phyloP scores from a whole-genome alignment of 2,797 vertebrate species.

The Champsocephalus esox region DNA sequence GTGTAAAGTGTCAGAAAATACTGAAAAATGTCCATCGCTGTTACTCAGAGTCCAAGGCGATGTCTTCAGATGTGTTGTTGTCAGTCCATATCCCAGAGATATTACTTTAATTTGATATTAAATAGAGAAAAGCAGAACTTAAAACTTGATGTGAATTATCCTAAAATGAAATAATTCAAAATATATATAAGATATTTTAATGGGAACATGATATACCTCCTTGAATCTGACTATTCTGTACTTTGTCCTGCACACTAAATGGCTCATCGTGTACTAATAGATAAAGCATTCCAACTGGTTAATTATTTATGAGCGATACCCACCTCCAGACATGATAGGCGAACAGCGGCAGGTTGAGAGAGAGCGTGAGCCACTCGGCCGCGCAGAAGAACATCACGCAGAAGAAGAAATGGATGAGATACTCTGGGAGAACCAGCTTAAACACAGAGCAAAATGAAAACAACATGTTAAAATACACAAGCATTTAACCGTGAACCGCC shows the following conservation, averaged over 20 bases:
- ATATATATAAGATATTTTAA: too few species aligned
- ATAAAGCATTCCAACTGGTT: background rate
- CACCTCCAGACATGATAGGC: constrained; percentile 99
- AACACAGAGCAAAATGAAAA: constrained; percentile 1
- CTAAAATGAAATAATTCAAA: too few species aligned
- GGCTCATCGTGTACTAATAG: background rate
- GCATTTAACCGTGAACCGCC: too few species aligned
- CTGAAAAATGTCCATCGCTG: too few species aligned
- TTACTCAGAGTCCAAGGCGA: too few species aligned
- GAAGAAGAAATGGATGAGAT: constrained; percentile 99
- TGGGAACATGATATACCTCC: too few species aligned
- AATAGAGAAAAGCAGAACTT: too few species aligned
- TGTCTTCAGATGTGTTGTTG: too few species aligned
- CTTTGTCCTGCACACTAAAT: background rate
- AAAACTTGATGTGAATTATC: too few species aligned
- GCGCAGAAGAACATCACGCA: constrained; percentile 99
- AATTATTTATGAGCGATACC: background rate
- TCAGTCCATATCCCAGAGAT: too few species aligned
- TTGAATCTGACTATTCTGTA: background rate
- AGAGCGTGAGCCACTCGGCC: constrained; percentile 97
- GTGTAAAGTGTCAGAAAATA: too few species aligned
- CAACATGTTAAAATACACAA: constrained; percentile 4
- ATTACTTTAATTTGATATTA: too few species aligned
- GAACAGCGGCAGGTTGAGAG: constrained; percentile 96
- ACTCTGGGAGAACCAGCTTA: constrained; percentile 98